Evolutionary conservation across 2,113 vertebrate species (phyloP).

Genomic region (Oxyruncus cristatus): DNA sequence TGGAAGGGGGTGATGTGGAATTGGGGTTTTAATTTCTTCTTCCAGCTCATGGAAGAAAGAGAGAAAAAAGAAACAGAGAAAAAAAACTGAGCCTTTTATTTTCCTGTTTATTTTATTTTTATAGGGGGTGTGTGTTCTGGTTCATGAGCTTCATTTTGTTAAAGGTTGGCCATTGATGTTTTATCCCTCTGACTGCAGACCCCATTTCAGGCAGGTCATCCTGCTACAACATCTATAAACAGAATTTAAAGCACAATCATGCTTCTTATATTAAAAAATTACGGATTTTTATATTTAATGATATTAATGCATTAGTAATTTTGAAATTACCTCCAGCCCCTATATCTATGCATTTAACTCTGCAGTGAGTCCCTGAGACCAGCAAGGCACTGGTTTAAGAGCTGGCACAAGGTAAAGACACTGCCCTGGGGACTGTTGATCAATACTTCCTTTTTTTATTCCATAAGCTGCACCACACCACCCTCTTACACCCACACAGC

Average conservation of each 20-base stretch:
- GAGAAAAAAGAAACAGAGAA: too few relatives aligned
- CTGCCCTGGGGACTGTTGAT: neutral
- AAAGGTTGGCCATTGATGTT: neutral
- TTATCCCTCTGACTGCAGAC: neutral
- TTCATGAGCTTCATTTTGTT: accelerated
- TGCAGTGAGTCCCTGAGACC: neutral
- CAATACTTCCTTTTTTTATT: neutral
- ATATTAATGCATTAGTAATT: neutral
- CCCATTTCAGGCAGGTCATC: neutral
- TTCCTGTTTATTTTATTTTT: neutral
- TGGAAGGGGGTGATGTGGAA: too few relatives aligned
- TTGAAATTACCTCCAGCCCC: neutral
- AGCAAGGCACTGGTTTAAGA: neutral
- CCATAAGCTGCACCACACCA: neutral
- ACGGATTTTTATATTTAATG: neutral
- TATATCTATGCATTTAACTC: accelerated
- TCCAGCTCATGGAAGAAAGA: neutral
- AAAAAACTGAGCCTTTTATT: neutral
- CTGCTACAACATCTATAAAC: neutral
- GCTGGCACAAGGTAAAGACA: neutral
- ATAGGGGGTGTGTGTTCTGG: accelerated
- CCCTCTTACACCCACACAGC: neutral
- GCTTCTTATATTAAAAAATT: neutral
- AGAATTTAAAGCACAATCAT: neutral
- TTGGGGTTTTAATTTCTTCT: neutral